Base-by-base conservation (phyloP, 2,113 vertebrate genomes). In the Neolamprologus sp. region DNA sequence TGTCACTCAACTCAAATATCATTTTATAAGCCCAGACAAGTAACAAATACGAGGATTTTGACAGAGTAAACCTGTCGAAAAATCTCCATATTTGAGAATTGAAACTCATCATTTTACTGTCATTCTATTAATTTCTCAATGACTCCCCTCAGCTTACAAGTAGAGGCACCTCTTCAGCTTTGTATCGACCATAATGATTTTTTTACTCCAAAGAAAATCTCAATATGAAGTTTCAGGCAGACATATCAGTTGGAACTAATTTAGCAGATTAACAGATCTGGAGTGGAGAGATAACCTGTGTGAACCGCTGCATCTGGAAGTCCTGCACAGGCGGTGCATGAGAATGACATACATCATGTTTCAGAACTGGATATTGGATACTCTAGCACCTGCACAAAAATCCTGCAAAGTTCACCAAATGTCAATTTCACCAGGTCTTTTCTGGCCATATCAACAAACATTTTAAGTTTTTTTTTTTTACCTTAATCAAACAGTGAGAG, bases 401-500 rank as follows among this genome's bases (percentile, higher is more conserved):
- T 63, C 58, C 58, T 33, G 28, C 28, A 63, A 60, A 68, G 7
- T 21, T 68, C 33, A 40, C 3, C 19, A 21, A 71, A 71, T 71
- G 12, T 71, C 65, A 65, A 2, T 68, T 68, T 68, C 3, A 40
- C 1, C 19, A 21, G 3, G 3, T 68, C 0, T 35, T 40, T 68
- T 68, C 63, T 40, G n/a, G 33, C n/a, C 35, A 68, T 21, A 8
- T 68, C 33, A 42, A 0, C n/a, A 68, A 68, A 37, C 31, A 37
- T 37, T 0, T n/a, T 3, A 13, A 0, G 7, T 4, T 65, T 1
- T 5, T 31, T 26, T 28, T 60, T 37, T 40, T 71, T 8, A 23
- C n/a, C n/a, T 71, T 71, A 40, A 42, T 71, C 12, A 71, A 23
- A 42, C 0, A 0, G 5, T 16, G 7, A 9, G 63, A 23, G 35